Evolutionary conservation across 2,113 vertebrate species (phyloP), one percentile per base, ranked within the genome.

Genomic region (Dromaius novaehollandiae): DNA sequence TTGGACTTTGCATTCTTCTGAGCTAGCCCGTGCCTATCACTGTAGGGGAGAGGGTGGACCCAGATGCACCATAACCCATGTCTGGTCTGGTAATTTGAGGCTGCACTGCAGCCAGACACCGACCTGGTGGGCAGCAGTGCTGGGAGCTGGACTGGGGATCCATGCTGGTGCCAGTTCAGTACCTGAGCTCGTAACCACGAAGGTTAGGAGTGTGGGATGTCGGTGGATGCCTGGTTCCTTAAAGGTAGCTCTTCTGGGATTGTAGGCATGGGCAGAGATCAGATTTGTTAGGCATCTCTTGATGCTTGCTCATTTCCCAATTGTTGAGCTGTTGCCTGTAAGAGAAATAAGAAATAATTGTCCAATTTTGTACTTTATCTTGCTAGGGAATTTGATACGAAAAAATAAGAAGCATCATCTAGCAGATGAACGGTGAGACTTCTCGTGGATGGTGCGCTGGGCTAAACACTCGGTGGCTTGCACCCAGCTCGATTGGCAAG

Each of bases 401-500:
- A 75, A 75, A 77, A 84, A 50, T 34, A 46, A 77, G 74, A 58
- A 51, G 60, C 88, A 78, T 68, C 21, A 74, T 80, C 36, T 13
- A 55, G 64, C 56, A 92, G 48, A 36, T 1, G 8, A 64, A 19
- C 4, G 56, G 22, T 38, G 60, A 71, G 77, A 11, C 22, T 65
- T 63, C 61, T 84, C 56, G 30, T 0, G 6, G 50, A 2, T 70
- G 40, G 44, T 4, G 6, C 2, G 6, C 8, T 34, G 82, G 68
- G 55, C 71, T 66, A 38, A 78, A 22, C 4, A 1, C 55, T 74
- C 2, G 0, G 46, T 80, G 75, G 28, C 61, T 82, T 38, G 36
- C 3, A 3, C 66, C 74, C n/a, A 26, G 69, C 1, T 0, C 8
- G 73, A 28, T 0, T 24, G 70, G 61, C 0, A 1, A 88, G 55